Percentiles rank a stretch among this genome's conserved stretches.
phyloP scores from a whole-genome alignment of 2,113 vertebrate genomes.

The Ovibos moschatus region DNA sequence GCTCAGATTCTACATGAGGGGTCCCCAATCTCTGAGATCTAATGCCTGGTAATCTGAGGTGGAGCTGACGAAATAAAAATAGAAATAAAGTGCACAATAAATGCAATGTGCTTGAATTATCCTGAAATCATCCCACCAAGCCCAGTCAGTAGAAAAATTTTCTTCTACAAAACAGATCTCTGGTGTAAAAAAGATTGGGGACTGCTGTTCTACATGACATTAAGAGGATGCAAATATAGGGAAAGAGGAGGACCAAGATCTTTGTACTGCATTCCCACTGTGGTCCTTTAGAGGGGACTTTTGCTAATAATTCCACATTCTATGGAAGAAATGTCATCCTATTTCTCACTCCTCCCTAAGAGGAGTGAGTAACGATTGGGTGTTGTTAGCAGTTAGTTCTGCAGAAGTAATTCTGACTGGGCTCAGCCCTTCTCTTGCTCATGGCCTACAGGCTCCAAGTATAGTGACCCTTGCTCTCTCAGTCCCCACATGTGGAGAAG shows the following conservation, averaged over 20 bases:
- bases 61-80: neutral
- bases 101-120: neutral
- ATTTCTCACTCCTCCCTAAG: neutral
- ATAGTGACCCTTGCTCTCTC: neutral
- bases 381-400: neutral
- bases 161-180: neutral
- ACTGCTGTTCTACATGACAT: neutral
- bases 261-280: neutral
- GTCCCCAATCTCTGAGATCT: neutral
- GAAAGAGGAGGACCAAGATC: neutral
- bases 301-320: neutral
- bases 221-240: neutral
- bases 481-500: fast-evolving
- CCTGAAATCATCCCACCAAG: neutral
- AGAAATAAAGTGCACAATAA: neutral
- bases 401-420: neutral
- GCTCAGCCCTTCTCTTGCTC: neutral
- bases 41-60: neutral
- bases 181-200: neutral
- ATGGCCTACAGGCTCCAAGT: neutral
- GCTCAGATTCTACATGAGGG: neutral
- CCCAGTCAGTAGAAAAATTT: neutral
- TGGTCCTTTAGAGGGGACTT: neutral
- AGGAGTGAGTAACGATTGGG: neutral
- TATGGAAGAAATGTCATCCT: neutral